These are phyloP conservation scores for Keiferia lycopersicella DNA, from an alignment of 2,888 invertebrate genomes.

Conservation along the genomic window DNA sequence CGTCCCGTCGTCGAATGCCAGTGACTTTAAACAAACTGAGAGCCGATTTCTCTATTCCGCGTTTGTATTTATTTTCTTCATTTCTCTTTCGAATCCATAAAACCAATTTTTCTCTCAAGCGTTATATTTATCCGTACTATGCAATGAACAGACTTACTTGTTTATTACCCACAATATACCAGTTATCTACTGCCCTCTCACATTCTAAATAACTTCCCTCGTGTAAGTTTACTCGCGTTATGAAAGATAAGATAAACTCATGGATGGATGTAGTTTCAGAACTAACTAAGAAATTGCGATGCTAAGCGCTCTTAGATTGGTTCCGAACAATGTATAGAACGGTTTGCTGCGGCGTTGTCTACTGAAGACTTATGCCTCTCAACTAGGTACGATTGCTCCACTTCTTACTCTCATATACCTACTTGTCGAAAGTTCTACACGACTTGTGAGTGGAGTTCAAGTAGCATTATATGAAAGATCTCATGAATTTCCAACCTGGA, in stretches of 20 bases:
- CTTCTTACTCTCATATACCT: conserved; percentile 58
- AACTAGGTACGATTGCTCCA: conserved; percentile 47
- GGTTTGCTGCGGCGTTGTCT: conserved; percentile 34
- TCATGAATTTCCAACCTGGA: conserved; percentile 51
- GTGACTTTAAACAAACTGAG: conserved; percentile 40
- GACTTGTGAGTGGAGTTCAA: conserved; percentile 55
- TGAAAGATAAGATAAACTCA: conserved; percentile 28
- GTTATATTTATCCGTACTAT: not conserved
- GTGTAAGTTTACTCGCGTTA: conserved; percentile 7
- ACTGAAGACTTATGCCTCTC: conserved; percentile 26
- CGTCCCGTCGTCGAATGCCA: conserved; percentile 39
- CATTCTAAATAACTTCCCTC: conserved; percentile 10
- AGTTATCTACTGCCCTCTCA: not conserved
- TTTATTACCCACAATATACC: not conserved
- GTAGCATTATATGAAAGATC: conserved; percentile 58
- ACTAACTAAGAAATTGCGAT: conserved; percentile 33
- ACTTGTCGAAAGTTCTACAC: conserved; percentile 56
- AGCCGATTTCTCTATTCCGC: conserved; percentile 30
- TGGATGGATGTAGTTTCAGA: conserved; percentile 29
- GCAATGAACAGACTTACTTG: not conserved
- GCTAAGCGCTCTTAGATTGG: conserved; percentile 39
- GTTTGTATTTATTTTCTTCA: not conserved
- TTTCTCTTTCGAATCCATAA: no score
- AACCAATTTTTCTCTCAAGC: no score
- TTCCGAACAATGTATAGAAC: conserved; percentile 42